Percentiles rank a stretch among this genome's conserved stretches.
Evolutionary conservation across 2,888 invertebrate genomes (phyloP).

Genomic region (Caenorhabditis parvicauda): DNA sequence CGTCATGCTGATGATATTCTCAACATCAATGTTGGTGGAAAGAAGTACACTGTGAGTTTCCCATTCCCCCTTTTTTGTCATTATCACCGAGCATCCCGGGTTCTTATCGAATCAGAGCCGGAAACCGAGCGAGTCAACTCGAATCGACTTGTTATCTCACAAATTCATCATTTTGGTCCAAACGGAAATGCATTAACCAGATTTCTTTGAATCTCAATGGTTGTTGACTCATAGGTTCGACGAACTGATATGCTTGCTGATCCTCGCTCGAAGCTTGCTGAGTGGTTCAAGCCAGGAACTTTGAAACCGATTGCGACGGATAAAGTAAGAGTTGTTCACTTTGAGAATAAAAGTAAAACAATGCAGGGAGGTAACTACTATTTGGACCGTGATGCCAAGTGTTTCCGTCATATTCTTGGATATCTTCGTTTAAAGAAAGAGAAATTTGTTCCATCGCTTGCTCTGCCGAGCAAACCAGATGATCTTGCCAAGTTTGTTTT

Average conservation of each 20-base stretch:
- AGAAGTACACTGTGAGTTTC: constrained; percentile 59
- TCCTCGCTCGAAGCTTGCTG: constrained; percentile 57
- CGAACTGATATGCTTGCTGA: constrained; percentile 59
- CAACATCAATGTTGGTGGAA: constrained; percentile 62
- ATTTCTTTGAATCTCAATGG: background rate
- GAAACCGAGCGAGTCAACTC: too few species aligned
- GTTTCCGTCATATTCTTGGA: constrained; percentile 95
- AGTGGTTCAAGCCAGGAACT: constrained; percentile 56
- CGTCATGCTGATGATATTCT: constrained; percentile 60
- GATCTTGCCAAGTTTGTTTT: constrained; percentile 57
- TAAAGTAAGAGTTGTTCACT: constrained; percentile 27
- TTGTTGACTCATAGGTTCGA: constrained; percentile 34
- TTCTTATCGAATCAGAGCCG: too few species aligned
- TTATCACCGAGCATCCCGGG: too few species aligned
- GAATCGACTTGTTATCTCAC: background rate
- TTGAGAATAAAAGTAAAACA: background rate
- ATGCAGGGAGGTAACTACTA: constrained; percentile 75
- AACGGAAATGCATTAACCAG: background rate
- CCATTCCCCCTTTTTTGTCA: background rate
- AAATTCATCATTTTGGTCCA: background rate
- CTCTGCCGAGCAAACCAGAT: constrained; percentile 62
- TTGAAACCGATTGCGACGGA: constrained; percentile 54
- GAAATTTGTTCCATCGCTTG: constrained; percentile 54
- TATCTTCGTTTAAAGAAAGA: constrained; percentile 84
- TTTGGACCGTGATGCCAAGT: constrained; percentile 93